Evolutionary conservation across 1,140 invertebrate species (phyloP), one percentile per base, ranked within the genome.

Genomic region (Hydropsyche tenuis): DNA sequence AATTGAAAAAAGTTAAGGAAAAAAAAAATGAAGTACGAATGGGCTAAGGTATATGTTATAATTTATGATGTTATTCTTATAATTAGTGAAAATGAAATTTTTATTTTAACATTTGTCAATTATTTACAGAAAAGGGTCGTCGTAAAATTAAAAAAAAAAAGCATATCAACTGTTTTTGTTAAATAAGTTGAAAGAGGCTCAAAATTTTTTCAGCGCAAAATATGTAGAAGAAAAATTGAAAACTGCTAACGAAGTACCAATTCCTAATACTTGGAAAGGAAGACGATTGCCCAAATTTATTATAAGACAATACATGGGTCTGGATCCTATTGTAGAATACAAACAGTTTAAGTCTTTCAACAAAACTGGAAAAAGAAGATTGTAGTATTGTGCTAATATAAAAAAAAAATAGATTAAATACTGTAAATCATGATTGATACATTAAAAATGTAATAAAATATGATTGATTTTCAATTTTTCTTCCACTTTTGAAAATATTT

Each of bases 1-100:
- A 95, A 80, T 84, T 92, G 48, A 91, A 80, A 79, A 96, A 96
- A 82, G 81, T 93, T n/a, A n/a, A n/a, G n/a, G 25, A 86, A 91
- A 69, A 95, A 92, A 79, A 89, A 84, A 73, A 93, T 94, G 90
- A 90, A 90, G 78, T 90, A 88, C 82, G 85, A 88, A 53, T 91
- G 90, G 87, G 88, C 87, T n/a, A 94, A 92, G 80, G 83, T 88
- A 79, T n/a, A n/a, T n/a, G n/a, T n/a, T n/a, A n/a, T n/a, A n/a
- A n/a, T n/a, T n/a, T n/a, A n/a, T n/a, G n/a, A n/a, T 78, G 65
- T 63, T 73, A 71, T 69, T 18, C 27, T 62, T 46, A 63, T 66
- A 0, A 53, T 30, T 22, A 75, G 72, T 75, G 53, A 73, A 42
- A 46, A n/a, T 73, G 60, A 76, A 27, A 68, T 73, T 14, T 30